Conservation (phyloP, 2,888 invertebrate genomes). For the Seladonia tumulorum region DNA sequence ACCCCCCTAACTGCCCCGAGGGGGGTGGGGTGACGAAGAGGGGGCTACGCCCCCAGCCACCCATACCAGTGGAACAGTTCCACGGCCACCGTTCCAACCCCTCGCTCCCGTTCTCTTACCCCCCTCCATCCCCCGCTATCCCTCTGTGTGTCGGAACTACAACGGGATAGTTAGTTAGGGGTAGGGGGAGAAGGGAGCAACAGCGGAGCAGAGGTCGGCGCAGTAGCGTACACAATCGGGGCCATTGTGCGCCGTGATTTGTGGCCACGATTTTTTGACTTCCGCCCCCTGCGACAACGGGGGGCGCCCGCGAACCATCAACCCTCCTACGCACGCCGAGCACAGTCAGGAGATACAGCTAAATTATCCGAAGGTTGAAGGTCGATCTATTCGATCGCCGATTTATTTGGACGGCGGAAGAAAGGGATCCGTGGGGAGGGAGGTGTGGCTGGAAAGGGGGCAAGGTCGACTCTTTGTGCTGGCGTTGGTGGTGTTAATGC, state of each 20-base stretch:
- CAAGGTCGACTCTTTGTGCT: background rate
- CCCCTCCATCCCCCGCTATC: background rate
- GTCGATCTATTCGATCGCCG: conserved; percentile 67
- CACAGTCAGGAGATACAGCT: conserved; percentile 73
- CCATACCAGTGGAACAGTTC: background rate
- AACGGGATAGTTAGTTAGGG: conserved; percentile 78
- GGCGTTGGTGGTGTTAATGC: too few relatives aligned
- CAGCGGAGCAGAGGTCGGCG: conserved; percentile 42
- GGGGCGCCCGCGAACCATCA: conserved; percentile 34
- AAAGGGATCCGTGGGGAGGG: conserved; percentile 10
- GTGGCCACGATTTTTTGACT: conserved; percentile 84
- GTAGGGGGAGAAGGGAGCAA: conserved; percentile 62
- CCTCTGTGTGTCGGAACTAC: conserved; percentile 54
- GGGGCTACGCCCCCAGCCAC: conserved; percentile 49
- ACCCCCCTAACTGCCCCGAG: background rate
- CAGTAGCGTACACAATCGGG: conserved; percentile 80
- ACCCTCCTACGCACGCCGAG: conserved; percentile 53
- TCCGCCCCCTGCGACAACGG: conserved; percentile 76
- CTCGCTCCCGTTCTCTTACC: conserved; percentile 44
- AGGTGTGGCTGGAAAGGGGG: conserved; percentile 34
- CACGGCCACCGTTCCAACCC: conserved; percentile 30
- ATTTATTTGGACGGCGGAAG: conserved; percentile 60
- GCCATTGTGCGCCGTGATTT: conserved; percentile 83
- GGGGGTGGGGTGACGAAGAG: background rate
- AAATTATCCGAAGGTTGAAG: conserved; percentile 76